Base-by-base conservation (phyloP, 2,888 invertebrate species). In the Quadriops clusia region DNA sequence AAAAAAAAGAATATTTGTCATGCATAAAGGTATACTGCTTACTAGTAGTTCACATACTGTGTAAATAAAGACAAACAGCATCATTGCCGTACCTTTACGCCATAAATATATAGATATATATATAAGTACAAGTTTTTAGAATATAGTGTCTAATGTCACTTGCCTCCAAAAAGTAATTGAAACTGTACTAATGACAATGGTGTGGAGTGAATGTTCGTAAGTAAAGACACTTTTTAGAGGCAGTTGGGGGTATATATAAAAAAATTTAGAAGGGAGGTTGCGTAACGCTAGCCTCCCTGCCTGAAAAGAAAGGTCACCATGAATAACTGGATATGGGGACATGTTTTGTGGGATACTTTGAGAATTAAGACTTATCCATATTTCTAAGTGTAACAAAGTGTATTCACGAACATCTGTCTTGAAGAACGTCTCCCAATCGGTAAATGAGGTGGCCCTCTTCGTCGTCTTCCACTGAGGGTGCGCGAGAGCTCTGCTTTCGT, bases 391-490 rank as follows among this genome's bases (percentile, higher is more conserved):
- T 56, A 57, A 50, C 53, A 56, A 56, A 56, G 47, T 54, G 54
- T 78, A 80, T 79, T 81, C 83, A 87, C 87, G 86, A 86, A 87
- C 95, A 97, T 91, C 94, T 82, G 77, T 89, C 86, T 80, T 90
- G 89, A 70, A 98, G 87, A 72, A 90, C 77, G 77, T 97, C 95
- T 72, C 95, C 97, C 71, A 81, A 80, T 74, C 85, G 85, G 84
- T 97, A 98, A 70, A 98, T 84, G 73, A 98, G 90, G 72, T 98
- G 97, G 70, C 98, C 98, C 70, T 98, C 97, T 72, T 86, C 86
- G 76, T 98, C 97, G 76, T 98, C 94, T 78, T 91, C 89, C 70
- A 95, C 83, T 68, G 87, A 84, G 67, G 90, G 86, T 63, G 81
- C 79, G 63, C 79, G 74, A 66, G 82, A 80, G 72, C 77, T 80